These are phyloP conservation scores for Heterocephalus glaber DNA, from an alignment of 2,113 vertebrate species.

Conservation along the genomic window DNA sequence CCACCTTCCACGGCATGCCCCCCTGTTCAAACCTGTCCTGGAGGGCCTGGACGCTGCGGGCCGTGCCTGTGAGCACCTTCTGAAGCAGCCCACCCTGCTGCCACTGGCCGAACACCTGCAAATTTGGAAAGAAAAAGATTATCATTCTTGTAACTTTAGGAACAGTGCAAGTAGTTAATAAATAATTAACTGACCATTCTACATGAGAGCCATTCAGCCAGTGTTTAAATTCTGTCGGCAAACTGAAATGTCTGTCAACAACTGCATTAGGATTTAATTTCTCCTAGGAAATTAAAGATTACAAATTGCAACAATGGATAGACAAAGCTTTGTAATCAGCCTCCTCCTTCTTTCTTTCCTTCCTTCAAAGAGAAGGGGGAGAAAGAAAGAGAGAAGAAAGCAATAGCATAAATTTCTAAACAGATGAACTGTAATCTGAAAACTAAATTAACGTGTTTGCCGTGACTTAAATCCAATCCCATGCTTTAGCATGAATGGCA, in stretches of 20 bases:
- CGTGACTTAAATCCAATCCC: no score
- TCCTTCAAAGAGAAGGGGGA: background rate
- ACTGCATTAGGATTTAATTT: background rate
- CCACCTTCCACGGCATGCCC: background rate
- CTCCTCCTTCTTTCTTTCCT: background rate
- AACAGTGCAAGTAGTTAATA: background rate
- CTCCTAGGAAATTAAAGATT: background rate
- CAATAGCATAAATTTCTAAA: background rate
- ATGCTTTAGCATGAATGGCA: background rate
- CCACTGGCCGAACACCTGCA: slow-evolving; percentile 79
- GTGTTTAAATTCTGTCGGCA: background rate
- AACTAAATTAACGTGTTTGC: background rate
- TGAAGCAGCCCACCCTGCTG: slow-evolving; percentile 21
- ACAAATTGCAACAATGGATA: background rate
- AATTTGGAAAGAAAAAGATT: background rate
- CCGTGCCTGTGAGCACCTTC: slow-evolving; percentile 57
- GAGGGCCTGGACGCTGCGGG: slow-evolving; percentile 42
- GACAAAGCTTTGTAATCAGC: fast-evolving
- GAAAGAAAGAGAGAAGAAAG: background rate
- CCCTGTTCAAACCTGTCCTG: slow-evolving; percentile 26
- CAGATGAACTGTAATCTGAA: background rate
- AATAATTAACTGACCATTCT: background rate
- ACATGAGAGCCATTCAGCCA: background rate
- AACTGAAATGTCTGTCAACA: background rate
- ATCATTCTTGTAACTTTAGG: background rate